Evolutionary conservation across 1,140 invertebrate genomes (phyloP).

Genomic region (Pomacea maculata): DNA sequence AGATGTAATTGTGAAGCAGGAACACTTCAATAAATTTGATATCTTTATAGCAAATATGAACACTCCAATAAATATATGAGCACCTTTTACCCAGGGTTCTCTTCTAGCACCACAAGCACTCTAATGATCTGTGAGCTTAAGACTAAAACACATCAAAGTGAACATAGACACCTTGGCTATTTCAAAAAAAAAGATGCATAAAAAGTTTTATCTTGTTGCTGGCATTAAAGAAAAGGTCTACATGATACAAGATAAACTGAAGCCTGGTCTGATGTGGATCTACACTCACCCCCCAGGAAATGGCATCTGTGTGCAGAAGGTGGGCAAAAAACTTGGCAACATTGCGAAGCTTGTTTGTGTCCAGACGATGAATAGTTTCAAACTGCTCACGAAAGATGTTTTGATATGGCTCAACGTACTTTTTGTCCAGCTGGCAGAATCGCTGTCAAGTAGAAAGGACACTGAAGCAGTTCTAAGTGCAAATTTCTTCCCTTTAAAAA

Average conservation of each 20-base stretch:
- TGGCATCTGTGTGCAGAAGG: constrained; percentile 94
- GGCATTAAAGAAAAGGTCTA: not conserved
- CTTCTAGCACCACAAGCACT: no score
- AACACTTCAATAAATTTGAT: no score
- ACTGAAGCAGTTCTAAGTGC: not conserved
- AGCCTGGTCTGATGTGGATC: not conserved
- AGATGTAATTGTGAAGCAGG: no score
- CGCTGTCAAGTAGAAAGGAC: constrained; percentile 40
- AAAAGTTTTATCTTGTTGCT: no score
- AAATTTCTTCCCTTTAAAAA: not conserved
- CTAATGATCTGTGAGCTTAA: no score
- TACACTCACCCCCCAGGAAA: constrained; percentile 82
- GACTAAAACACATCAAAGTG: no score
- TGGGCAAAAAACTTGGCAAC: constrained; percentile 98
- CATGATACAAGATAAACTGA: not conserved
- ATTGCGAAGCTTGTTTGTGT: constrained; percentile 97
- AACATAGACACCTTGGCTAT: no score
- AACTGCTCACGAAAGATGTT: constrained; percentile 97
- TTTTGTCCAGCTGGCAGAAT: constrained; percentile 63
- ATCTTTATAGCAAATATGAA: no score
- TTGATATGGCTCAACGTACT: constrained; percentile 91
- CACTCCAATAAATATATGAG: no score
- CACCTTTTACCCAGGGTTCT: no score
- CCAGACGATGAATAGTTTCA: constrained; percentile 85
- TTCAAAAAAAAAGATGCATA: no score